Conservation (phyloP, 1,140 invertebrate species). For the Aphelenchoides besseyi region DNA sequence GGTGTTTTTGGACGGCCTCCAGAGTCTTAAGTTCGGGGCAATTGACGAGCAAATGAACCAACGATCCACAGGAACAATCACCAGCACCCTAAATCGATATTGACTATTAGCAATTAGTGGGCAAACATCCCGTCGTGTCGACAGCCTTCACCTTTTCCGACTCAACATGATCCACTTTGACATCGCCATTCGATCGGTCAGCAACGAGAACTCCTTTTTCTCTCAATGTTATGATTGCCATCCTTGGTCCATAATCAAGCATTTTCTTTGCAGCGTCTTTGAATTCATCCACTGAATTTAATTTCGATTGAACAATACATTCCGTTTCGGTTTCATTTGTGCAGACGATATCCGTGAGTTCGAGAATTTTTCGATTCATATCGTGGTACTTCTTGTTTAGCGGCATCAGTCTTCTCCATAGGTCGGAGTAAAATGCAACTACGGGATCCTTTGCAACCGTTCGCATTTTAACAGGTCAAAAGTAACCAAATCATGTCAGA, state of each 20-base stretch:
- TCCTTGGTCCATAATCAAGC: conserved; percentile 37
- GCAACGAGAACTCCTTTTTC: conserved; percentile 43
- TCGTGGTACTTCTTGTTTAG: too few relatives aligned
- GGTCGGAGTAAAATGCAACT: too few relatives aligned
- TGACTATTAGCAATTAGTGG: neutral
- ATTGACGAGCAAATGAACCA: conserved; percentile 44
- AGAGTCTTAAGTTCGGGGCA: neutral
- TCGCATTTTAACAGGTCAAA: too few relatives aligned
- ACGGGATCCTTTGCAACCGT: too few relatives aligned
- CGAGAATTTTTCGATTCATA: conserved; percentile 62
- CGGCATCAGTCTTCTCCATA: too few relatives aligned
- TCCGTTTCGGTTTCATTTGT: conserved; percentile 64
- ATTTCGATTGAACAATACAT: conserved; percentile 32
- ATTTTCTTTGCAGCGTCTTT: conserved; percentile 44
- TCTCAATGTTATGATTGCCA: conserved; percentile 46
- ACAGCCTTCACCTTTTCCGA: conserved; percentile 51
- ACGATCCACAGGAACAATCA: conserved; percentile 52
- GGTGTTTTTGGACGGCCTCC: neutral
- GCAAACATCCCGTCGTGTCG: conserved; percentile 35
- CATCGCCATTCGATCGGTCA: conserved; percentile 10
- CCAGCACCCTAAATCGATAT: conserved; percentile 33
- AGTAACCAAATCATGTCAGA: too few relatives aligned
- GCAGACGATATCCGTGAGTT: conserved; percentile 65
- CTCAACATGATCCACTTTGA: conserved; percentile 37
- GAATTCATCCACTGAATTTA: conserved; percentile 28